Evolutionary conservation across 1,140 invertebrate species (phyloP).

Genomic region (Drosophila mayri): DNA sequence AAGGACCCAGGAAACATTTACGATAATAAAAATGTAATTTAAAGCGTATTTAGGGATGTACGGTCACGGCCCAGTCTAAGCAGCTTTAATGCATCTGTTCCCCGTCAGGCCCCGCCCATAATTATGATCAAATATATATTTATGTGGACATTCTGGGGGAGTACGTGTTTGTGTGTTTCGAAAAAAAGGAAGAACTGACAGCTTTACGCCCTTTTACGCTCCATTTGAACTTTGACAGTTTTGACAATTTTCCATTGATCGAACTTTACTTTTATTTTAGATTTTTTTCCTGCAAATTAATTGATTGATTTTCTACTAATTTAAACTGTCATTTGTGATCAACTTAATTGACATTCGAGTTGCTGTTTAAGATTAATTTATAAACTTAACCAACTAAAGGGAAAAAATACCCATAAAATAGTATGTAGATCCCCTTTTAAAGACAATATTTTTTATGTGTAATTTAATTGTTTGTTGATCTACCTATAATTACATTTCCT

Average conservation of each 20-base stretch:
- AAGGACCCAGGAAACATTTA: constrained; percentile 49
- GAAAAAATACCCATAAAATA: not conserved
- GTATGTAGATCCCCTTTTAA: not conserved
- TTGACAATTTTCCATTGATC: constrained; percentile 25
- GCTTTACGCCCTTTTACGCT: constrained; percentile 27
- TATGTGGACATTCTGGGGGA: constrained; percentile 1
- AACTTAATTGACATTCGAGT: constrained; percentile 1
- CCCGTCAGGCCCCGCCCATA: constrained; percentile 18
- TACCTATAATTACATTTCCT: constrained; percentile 5
- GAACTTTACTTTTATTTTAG: constrained; percentile 16
- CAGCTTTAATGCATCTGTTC: constrained; percentile 65
- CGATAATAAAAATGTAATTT: constrained; percentile 65
- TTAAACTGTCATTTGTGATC: constrained; percentile 3
- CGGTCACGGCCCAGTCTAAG: constrained; percentile 58
- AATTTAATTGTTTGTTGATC: constrained; percentile 4
- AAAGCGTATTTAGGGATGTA: constrained; percentile 68
- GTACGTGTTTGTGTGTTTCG: constrained; percentile 2
- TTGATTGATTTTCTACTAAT: constrained; percentile 15
- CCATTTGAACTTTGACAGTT: constrained; percentile 55
- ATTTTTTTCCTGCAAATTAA: constrained; percentile 17
- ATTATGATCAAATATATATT: constrained; percentile 25
- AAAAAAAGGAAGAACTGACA: constrained; percentile 3
- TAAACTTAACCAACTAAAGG: no score
- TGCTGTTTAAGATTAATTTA: not conserved
- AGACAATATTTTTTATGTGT: not conserved